A percentile compares a stretch with the other conserved stretches of the same genome.
Evolutionary conservation across 2,888 invertebrate genomes (phyloP).

Genomic region (Pseudolycoriella hygida): DNA sequence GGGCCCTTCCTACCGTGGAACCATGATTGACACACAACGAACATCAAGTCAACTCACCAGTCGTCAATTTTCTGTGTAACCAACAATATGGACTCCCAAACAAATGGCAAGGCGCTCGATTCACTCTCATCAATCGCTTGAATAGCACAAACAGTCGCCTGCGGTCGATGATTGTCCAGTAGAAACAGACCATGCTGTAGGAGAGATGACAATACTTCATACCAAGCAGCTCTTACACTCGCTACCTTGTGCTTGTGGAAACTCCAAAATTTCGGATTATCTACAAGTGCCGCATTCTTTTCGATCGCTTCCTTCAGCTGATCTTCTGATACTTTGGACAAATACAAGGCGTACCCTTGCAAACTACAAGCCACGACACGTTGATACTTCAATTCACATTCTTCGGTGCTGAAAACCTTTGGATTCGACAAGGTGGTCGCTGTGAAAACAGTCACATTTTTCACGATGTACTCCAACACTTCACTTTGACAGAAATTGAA

Average conservation of each 20-base stretch:
- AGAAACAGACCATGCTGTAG: constrained; percentile 38
- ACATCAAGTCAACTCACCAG: constrained; percentile 25
- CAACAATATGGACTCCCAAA: constrained; percentile 59
- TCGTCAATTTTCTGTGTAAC: constrained; percentile 36
- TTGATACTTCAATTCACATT: constrained; percentile 50
- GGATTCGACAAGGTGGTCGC: constrained; percentile 34
- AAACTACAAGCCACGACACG: constrained; percentile 45
- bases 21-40: no score
- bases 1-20: no score
- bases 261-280: constrained; percentile 53
- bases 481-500: constrained; percentile 68
- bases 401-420: constrained; percentile 38
- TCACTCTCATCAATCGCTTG: constrained; percentile 49
- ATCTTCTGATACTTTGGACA: constrained; percentile 34
- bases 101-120: constrained; percentile 40
- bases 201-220: constrained; percentile 40
- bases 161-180: constrained; percentile 34
- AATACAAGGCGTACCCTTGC: constrained; percentile 42
- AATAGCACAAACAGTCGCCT: constrained; percentile 39
- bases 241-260: constrained; percentile 37
- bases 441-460: constrained; percentile 46
- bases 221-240: constrained; percentile 42
- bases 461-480: constrained; percentile 52
- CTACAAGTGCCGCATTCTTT: constrained; percentile 35
- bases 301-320: constrained; percentile 35